phyloP scores from a whole-genome alignment of 2,888 invertebrate species.

The Caenorhabditis doughertyi region DNA sequence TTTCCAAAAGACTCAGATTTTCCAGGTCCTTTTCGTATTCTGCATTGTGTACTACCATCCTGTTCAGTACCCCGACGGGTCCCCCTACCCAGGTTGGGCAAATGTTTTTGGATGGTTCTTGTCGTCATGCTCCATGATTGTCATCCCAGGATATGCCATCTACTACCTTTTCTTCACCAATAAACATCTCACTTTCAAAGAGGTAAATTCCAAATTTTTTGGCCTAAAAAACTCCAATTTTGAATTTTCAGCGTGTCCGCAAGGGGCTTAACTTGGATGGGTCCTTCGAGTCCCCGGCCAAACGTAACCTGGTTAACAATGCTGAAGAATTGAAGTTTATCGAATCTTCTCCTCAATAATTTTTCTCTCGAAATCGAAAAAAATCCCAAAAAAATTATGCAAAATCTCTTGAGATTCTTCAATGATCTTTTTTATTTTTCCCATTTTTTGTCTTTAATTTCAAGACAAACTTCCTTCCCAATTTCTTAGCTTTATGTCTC shows the following conservation, averaged over 20 bases:
- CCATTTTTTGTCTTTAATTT: conserved; percentile 26
- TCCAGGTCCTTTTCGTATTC: conserved; percentile 89
- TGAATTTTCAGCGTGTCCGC: conserved; percentile 54
- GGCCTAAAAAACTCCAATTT: background rate
- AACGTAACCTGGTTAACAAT: conserved; percentile 25
- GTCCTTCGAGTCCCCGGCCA: conserved; percentile 55
- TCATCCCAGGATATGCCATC: conserved; percentile 91
- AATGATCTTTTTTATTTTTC: conserved; percentile 9
- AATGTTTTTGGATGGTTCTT: conserved; percentile 84
- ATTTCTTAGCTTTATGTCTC: conserved; percentile 23
- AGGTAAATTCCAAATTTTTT: conserved; percentile 57
- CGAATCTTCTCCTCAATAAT: conserved; percentile 58
- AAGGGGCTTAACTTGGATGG: conserved; percentile 67
- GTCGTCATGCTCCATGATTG: conserved; percentile 91
- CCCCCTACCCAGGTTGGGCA: conserved; percentile 86
- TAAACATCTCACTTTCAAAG: conserved; percentile 71
- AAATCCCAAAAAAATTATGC: background rate
- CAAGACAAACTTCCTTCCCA: conserved; percentile 2
- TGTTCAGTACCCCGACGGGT: conserved; percentile 87
- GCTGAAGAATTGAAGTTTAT: conserved; percentile 78
- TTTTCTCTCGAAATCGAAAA: background rate
- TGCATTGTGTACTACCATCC: conserved; percentile 90
- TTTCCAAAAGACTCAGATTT: too few species aligned
- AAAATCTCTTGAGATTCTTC: conserved; percentile 21
- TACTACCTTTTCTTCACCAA: conserved; percentile 86